Base-by-base conservation (phyloP, 2,797 vertebrate genomes). In the Oceanodroma leucorhoa region DNA sequence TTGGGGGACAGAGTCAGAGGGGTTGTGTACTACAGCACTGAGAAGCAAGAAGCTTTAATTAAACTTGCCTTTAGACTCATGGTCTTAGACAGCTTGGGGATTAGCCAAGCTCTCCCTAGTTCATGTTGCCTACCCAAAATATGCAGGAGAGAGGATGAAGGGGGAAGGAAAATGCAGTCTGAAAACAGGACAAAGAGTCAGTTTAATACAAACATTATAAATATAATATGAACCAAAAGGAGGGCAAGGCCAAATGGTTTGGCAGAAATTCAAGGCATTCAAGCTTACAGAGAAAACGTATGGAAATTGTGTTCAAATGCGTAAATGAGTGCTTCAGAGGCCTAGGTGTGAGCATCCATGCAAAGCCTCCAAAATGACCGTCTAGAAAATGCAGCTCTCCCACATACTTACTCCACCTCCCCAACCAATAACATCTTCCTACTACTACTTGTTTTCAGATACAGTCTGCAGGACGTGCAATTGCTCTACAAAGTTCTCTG, bases 201-300 rank as follows among this genome's bases (percentile, higher is more conserved):
- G 83, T 97, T 96, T 97, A 97, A 98, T 97, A 96, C 87, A 97
- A 98, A 97, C 96, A 96, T 97, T 92, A 98, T 98, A 98, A 98
- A 98, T 98, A 97, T 96, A 97, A 97, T 90, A 98, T 97, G 97
- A 98, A 96, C 89, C 96, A 91, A 97, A 97, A 93, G 82, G 96
- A 81, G 95, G 94, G 46, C 84, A 97, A 96, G 91, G 96, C 97
- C 97, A 97, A 95, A 95, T 89, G 94, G 78, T 83, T 96, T 98
- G 97, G 97, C 97, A 91, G 72, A 40, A 90, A 92, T 81, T 96
- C 96, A 98, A 93, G 79, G 51, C 82, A 96, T 78, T 82, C 94
- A 96, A 84, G 93, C 91, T 95, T 97, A 90, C 94, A 91, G 64
- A 80, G 90, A 90, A 95, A 97, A 97, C 70, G 26, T 94, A 95